phyloP scores from a whole-genome alignment of 2,888 invertebrate genomes.

The Polydesmus complanatus region DNA sequence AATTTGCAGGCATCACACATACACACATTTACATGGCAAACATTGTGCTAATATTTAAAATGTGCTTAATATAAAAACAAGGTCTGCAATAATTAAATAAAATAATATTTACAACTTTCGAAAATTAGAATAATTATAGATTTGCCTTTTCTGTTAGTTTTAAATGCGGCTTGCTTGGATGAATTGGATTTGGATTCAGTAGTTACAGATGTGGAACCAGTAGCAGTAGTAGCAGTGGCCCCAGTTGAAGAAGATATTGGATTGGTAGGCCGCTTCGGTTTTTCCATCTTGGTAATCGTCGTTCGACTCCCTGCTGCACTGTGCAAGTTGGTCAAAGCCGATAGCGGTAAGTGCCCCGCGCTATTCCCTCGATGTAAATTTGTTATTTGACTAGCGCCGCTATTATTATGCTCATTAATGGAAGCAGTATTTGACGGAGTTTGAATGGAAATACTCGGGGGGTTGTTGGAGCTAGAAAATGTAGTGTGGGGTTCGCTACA shows the following conservation, averaged over 20 bases:
- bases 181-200: neutral
- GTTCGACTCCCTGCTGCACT: neutral
- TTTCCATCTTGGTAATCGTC: neutral
- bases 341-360: neutral
- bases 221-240: neutral
- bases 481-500: neutral
- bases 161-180: neutral
- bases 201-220: neutral
- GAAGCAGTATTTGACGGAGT: neutral
- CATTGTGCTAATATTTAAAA: too few relatives aligned
- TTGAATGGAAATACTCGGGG: neutral
- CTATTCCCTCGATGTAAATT: neutral
- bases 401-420: neutral
- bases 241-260: neutral
- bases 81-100: neutral
- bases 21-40: too few relatives aligned
- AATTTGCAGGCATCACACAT: neutral
- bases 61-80: neutral
- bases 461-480: neutral
- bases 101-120: neutral
- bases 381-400: neutral
- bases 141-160: neutral
- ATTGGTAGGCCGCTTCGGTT: neutral
- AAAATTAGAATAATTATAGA: neutral
- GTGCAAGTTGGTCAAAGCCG: neutral